Evolutionary conservation across 2,797 vertebrate genomes (phyloP).

Genomic region (Pipistrellus pipistrellus): DNA sequence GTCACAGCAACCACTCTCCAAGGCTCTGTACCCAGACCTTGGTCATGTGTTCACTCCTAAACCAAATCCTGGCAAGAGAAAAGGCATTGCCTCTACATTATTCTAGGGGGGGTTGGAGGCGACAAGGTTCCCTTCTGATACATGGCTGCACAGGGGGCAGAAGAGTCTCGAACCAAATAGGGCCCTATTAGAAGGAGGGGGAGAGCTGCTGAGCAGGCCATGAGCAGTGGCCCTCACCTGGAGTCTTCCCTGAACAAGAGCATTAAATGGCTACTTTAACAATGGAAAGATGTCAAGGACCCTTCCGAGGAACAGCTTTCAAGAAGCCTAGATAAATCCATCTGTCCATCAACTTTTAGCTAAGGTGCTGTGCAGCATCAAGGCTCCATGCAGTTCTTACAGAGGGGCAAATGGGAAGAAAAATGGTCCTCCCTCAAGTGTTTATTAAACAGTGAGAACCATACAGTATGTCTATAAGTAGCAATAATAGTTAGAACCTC

Average conservation of each 20-base stretch:
- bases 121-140: background rate
- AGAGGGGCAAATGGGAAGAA: too few species aligned
- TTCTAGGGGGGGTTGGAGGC: accelerated
- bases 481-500: background rate
- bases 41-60: background rate
- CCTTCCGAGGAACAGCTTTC: background rate
- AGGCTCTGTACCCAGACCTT: background rate
- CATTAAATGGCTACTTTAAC: background rate
- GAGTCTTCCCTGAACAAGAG: background rate
- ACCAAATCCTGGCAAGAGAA: background rate
- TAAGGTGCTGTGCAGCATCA: background rate
- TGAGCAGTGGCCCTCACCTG: background rate
- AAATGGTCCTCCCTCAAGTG: background rate
- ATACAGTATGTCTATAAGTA: background rate
- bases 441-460: background rate
- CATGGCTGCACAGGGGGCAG: background rate
- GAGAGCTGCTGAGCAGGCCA: background rate
- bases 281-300: background rate
- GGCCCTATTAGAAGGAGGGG: background rate
- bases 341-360: background rate
- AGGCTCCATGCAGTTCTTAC: background rate
- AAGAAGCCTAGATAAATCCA: background rate
- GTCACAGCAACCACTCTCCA: background rate
- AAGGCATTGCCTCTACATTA: background rate
- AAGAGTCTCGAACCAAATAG: too few species aligned